phyloP scores from a whole-genome alignment of 2,113 vertebrate species.

The Hemicordylus capensis region DNA sequence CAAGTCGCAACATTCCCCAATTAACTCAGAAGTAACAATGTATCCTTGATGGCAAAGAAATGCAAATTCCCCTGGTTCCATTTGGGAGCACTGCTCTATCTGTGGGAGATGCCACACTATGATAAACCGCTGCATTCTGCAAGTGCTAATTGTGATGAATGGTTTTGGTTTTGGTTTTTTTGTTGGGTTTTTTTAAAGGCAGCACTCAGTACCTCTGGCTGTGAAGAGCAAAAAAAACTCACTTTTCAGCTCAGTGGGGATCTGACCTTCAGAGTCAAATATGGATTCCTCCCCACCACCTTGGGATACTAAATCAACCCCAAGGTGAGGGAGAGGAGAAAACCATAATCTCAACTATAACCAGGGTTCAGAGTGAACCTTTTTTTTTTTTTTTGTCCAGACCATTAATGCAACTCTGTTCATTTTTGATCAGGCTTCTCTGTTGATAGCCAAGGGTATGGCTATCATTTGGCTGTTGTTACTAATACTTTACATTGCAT shows the following conservation, averaged over 20 bases:
- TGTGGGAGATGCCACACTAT: not conserved
- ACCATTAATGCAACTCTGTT: not conserved
- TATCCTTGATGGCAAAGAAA: constrained; percentile 28
- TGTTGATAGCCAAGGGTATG: not conserved
- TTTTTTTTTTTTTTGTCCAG: constrained; percentile 21
- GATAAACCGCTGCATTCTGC: not conserved
- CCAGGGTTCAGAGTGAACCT: not conserved
- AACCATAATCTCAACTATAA: not conserved
- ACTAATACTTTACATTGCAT: not conserved
- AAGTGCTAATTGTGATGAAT: constrained; percentile 18
- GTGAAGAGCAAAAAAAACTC: not conserved
- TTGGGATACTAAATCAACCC: not conserved
- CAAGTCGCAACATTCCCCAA: not conserved
- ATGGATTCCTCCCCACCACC: not conserved
- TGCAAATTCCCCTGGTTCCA: not conserved
- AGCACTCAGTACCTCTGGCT: not conserved
- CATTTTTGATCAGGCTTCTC: constrained; percentile 19
- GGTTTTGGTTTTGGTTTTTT: no score
- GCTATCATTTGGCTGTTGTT: not conserved
- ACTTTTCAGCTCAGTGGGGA: constrained; percentile 2
- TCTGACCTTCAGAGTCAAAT: constrained; percentile 9
- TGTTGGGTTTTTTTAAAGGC: not conserved
- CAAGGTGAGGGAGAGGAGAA: not conserved
- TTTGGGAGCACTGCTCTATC: not conserved
- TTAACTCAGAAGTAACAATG: constrained; percentile 19